phyloP scores from a whole-genome alignment of 2,113 vertebrate species.

The Propithecus coquereli region DNA sequence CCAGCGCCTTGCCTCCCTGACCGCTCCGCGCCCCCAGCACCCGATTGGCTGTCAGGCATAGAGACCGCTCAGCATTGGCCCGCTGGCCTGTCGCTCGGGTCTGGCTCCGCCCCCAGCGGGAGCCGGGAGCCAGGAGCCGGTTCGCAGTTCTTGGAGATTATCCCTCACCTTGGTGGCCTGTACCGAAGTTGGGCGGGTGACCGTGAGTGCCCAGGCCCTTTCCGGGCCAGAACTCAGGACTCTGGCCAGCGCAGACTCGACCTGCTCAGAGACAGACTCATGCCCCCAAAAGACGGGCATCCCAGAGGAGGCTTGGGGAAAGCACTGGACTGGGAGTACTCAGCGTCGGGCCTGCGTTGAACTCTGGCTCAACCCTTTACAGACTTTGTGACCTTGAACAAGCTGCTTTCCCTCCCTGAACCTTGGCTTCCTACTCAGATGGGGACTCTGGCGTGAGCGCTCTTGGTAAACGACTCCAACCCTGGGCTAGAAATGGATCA shows the following conservation, averaged over 20 bases:
- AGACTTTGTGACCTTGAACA: background rate
- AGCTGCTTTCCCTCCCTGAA: background rate
- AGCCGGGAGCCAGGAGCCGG: background rate
- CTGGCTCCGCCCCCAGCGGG: slow-evolving; percentile 9
- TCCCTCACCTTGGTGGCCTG: background rate
- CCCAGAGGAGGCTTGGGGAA: background rate
- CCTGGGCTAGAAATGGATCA: background rate
- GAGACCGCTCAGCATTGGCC: slow-evolving; percentile 15
- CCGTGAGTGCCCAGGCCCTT: background rate
- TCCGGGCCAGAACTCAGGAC: background rate
- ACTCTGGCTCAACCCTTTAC: background rate
- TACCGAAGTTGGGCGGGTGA: background rate
- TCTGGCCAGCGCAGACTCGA: background rate
- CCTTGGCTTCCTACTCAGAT: background rate
- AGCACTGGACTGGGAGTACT: background rate
- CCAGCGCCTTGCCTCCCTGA: background rate
- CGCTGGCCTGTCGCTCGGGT: slow-evolving; percentile 2
- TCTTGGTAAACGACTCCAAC: background rate
- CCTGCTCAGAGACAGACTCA: background rate
- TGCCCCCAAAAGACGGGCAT: background rate
- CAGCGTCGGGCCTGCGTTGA: background rate
- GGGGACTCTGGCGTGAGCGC: background rate
- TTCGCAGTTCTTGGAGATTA: background rate
- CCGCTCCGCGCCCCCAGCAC: background rate
- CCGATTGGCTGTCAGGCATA: slow-evolving; percentile 48